Conservation (phyloP, 2,113 vertebrate genomes). For the Microcebus murinus region DNA sequence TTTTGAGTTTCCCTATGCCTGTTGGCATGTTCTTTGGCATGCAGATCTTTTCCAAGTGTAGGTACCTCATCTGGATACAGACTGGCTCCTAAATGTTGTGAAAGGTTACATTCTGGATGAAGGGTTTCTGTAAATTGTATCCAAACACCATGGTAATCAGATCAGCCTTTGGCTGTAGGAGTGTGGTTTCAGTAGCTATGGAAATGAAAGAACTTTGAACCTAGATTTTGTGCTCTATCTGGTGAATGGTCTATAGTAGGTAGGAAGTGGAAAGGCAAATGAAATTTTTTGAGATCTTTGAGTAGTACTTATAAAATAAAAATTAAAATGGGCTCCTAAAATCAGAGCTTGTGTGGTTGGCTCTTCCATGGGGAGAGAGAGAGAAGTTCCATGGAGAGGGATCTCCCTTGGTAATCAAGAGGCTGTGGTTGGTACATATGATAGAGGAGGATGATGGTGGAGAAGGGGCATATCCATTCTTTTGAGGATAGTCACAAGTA, state of each 20-base stretch:
- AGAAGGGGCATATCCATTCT: neutral
- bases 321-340: neutral
- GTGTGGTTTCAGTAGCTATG: neutral
- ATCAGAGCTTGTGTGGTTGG: neutral
- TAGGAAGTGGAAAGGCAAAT: neutral
- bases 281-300: neutral
- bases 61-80: neutral
- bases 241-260: neutral
- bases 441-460: neutral
- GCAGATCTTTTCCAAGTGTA: neutral
- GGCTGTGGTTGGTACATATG: neutral
- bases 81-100: neutral
- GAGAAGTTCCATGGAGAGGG: neutral
- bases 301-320: neutral
- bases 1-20: neutral
- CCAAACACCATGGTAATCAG: neutral
- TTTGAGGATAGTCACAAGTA: neutral
- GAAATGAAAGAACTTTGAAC: neutral
- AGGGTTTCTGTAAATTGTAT: neutral
- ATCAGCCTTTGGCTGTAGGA: neutral
- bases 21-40: neutral
- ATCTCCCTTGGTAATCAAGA: neutral
- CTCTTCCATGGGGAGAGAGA: neutral
- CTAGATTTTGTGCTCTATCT: neutral
- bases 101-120: neutral